Conservation (phyloP, 2,888 invertebrate genomes). For the Chloroclysta siterata region DNA sequence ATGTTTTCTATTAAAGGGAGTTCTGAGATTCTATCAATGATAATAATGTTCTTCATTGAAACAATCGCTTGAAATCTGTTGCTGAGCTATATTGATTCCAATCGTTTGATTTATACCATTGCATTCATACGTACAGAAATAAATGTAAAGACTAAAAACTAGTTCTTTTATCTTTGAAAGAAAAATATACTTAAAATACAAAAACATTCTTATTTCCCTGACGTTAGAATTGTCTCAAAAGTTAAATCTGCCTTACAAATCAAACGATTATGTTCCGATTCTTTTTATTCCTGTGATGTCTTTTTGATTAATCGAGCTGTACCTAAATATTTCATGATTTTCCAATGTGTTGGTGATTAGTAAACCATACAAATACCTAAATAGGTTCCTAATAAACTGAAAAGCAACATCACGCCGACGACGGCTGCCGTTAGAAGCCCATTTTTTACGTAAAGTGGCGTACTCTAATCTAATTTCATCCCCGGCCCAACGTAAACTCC, state of each 20-base stretch:
- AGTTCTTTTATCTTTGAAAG: too few species aligned
- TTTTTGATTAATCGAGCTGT: too few species aligned
- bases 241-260: too few species aligned
- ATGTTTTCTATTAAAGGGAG: conserved; percentile 30
- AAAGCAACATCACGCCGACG: neutral
- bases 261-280: too few species aligned
- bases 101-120: neutral
- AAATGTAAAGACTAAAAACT: too few species aligned
- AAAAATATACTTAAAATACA: too few species aligned
- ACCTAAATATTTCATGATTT: too few species aligned
- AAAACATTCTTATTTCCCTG: too few species aligned
- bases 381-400: neutral
- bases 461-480: conserved; percentile 81
- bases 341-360: too few species aligned
- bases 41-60: conserved; percentile 17
- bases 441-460: conserved; percentile 71
- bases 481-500: conserved; percentile 71
- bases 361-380: too few species aligned
- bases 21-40: conserved; percentile 25
- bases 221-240: too few species aligned
- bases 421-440: conserved; percentile 63
- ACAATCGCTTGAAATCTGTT: conserved; percentile 16
- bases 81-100: conserved; percentile 14
- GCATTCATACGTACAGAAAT: neutral
- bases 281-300: too few species aligned